phyloP scores from a whole-genome alignment of 53 echinoderm and acorn worm genomes.

The Glandiceps talaboti region DNA sequence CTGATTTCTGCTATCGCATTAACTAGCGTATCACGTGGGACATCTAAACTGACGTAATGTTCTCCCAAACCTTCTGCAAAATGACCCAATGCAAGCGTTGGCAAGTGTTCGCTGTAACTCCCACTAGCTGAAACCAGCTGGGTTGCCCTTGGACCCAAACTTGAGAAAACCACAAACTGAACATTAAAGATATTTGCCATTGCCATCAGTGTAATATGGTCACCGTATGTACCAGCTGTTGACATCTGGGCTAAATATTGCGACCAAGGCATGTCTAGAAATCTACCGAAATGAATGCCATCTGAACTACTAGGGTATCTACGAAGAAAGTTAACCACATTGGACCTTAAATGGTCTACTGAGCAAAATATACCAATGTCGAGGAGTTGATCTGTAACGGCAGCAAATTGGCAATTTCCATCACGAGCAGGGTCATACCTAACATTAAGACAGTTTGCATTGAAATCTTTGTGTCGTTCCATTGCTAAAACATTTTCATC shows the following conservation, averaged over 20 bases:
- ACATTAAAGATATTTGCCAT: constrained; percentile 13
- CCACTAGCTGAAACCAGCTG: background rate
- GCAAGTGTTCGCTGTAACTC: too few relatives aligned
- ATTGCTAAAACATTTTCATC: too few relatives aligned
- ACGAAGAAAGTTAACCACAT: constrained; percentile 16
- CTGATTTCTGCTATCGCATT: too few relatives aligned
- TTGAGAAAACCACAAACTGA: constrained; percentile 9
- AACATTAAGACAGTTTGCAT: too few relatives aligned
- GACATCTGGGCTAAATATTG: constrained; percentile 10
- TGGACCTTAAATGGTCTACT: background rate
- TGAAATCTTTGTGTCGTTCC: too few relatives aligned
- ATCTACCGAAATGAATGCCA: constrained; percentile 1
- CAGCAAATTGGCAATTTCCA: constrained; percentile 21
- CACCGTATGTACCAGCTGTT: constrained; percentile 12
- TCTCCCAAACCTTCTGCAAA: constrained; percentile 19
- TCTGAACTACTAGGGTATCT: constrained; percentile 8
- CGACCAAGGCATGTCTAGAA: background rate
- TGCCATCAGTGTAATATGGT: constrained; percentile 16
- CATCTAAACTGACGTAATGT: constrained; percentile 17
- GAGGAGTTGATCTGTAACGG: background rate
- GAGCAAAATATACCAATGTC: constrained; percentile 11
- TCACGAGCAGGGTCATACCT: background rate
- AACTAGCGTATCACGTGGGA: too few relatives aligned
- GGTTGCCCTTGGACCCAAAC: constrained; percentile 5
- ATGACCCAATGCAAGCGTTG: constrained; percentile 9